These are phyloP conservation scores for Struthidea cinerea DNA, from an alignment of 2,113 vertebrate species.

Conservation along the genomic window DNA sequence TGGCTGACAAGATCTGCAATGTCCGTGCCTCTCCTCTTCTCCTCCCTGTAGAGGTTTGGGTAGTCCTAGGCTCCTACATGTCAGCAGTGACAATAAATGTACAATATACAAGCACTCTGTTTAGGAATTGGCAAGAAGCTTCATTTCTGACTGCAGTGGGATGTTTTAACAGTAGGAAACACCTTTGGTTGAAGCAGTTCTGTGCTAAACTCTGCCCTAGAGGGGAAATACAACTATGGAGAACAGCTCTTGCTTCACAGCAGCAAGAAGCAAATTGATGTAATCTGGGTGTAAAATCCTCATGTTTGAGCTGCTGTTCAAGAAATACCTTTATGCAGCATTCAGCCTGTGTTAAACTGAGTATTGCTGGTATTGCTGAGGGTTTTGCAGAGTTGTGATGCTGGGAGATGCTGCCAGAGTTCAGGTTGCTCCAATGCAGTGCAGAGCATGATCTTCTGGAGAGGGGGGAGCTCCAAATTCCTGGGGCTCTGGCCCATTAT, in stretches of 20 bases:
- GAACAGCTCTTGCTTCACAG: not conserved
- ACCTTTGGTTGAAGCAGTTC: not conserved
- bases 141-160: not conserved
- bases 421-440: not conserved
- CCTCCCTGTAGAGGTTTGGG: not conserved
- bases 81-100: not conserved
- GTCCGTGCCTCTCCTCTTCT: not conserved
- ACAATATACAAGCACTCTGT: not conserved
- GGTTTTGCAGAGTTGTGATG: not conserved
- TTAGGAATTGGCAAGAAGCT: not conserved
- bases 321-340: not conserved
- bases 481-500: not conserved
- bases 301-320: not conserved
- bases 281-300: not conserved
- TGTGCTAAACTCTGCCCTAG: conserved; percentile 5
- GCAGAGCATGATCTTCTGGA: not conserved
- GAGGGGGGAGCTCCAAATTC: not conserved
- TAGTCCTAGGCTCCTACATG: not conserved
- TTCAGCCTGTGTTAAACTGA: not conserved
- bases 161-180: not conserved
- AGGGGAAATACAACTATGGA: not conserved
- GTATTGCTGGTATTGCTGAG: not conserved
- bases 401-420: not conserved
- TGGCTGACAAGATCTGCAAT: not conserved
- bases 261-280: not conserved